Percentiles rank a stretch among this genome's conserved stretches.
These are phyloP conservation scores for Nasua narica DNA, from an alignment of 2,797 vertebrate genomes.

Conservation along the genomic window DNA sequence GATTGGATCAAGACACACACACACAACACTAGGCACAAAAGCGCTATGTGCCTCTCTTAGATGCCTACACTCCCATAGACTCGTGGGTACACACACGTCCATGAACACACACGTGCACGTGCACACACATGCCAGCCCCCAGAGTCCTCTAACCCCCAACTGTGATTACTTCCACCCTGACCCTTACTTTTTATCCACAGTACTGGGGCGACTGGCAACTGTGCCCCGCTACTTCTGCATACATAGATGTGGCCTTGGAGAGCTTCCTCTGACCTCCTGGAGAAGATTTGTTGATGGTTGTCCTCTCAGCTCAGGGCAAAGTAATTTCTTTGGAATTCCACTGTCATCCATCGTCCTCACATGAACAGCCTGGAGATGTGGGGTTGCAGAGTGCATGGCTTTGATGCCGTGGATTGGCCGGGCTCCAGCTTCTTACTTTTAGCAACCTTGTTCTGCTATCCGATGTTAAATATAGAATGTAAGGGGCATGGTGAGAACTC, in stretches of 20 bases:
- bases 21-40: background rate
- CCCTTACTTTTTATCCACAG: background rate
- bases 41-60: background rate
- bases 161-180: background rate
- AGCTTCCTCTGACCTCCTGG: background rate
- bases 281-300: background rate
- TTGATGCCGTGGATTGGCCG: background rate
- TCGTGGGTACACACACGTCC: rapidly evolving
- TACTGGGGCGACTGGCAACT: background rate
- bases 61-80: too few relatives aligned
- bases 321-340: background rate
- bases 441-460: conserved; percentile 39
- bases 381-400: background rate
- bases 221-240: rapidly evolving
- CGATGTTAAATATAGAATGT: conserved; percentile 45
- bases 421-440: conserved; percentile 7
- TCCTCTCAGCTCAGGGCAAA: background rate
- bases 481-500: background rate
- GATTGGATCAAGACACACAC: background rate
- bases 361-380: background rate
- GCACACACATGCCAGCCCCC: background rate
- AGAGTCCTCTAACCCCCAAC: background rate
- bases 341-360: background rate
- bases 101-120: background rate
- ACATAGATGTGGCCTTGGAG: background rate